Base-by-base conservation (phyloP, 1,140 invertebrate species). In the Zaprionus taronus region DNA sequence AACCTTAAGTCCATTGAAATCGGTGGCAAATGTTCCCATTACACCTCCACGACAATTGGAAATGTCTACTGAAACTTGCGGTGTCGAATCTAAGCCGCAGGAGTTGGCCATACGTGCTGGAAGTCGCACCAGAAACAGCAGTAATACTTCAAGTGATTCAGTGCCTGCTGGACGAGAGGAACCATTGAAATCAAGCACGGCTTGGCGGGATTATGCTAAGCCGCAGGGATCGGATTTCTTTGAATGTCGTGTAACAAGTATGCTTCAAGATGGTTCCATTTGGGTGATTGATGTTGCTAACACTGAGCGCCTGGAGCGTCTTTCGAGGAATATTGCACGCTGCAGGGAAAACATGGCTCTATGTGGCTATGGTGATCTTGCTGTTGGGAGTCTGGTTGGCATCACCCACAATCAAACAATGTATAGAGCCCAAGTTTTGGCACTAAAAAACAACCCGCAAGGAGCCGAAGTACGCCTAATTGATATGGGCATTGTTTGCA, bases 231-330 rank as follows among this genome's bases (percentile, higher is more conserved):
- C 47, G 0, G 79, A 72, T 4, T 87, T 73, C 11, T 81, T 84
- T 6, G 69, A 90, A 11, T 81, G 66, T n/a, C 66, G 63, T 12
- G 79, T 89, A 9, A 79, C 74, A 0, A 47, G 20, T 17, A 60
- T 84, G 2, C 76, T 77, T 14, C 26, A 61, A 1, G 64, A 81
- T 2, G 84, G 81, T 2, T n/a, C 34, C 15, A 44, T 85, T 38
- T 89, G 85, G 81, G 69, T 89, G 1, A 7, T 81, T 4, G 47
- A 67, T 17, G 28, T 51, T 4, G 36, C 47, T 22, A 63, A 77
- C 53, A 15, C 26, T 14, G 67, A 77, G 44, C 41, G 20, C 17
- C 22, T 86, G 55, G 69, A 84, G 55, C 55, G 44, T 0, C 41
- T 84, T 0, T 36, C 77, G 3, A 6, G 31, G 0, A 56, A 36